Evolutionary conservation across 2,113 vertebrate species (phyloP).

Genomic region (Formicarius rufipectus): DNA sequence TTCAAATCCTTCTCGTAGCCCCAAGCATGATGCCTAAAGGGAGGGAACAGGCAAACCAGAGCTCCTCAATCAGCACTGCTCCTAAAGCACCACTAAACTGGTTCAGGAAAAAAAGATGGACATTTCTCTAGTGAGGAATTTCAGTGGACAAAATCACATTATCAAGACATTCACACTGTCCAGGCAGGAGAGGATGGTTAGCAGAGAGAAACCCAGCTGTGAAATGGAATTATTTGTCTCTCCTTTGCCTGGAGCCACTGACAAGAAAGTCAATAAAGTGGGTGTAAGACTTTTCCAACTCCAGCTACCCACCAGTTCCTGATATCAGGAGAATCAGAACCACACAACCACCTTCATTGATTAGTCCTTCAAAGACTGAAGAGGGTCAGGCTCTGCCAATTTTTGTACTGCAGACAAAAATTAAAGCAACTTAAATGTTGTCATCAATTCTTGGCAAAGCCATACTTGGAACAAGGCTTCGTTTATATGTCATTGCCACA

Average conservation of each 20-base stretch:
- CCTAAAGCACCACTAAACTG: not conserved
- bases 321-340: not conserved
- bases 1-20: not conserved
- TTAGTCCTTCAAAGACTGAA: not conserved
- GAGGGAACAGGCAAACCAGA: not conserved
- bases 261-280: not conserved
- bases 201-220: not conserved
- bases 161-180: not conserved
- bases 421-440: not conserved
- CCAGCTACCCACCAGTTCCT: not conserved
- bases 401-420: not conserved
- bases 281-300: not conserved
- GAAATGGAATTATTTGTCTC: not conserved
- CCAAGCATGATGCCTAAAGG: not conserved
- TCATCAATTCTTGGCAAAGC: not conserved
- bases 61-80: not conserved
- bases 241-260: not conserved
- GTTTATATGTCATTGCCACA: not conserved
- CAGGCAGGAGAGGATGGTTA: not conserved
- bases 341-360: not conserved
- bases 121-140: not conserved
- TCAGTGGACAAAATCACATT: not conserved
- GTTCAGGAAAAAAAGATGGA: not conserved
- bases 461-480: not conserved
- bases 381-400: not conserved